Base-by-base conservation (phyloP, 2,888 invertebrate species). In the Stenchaetothrips biformis region DNA sequence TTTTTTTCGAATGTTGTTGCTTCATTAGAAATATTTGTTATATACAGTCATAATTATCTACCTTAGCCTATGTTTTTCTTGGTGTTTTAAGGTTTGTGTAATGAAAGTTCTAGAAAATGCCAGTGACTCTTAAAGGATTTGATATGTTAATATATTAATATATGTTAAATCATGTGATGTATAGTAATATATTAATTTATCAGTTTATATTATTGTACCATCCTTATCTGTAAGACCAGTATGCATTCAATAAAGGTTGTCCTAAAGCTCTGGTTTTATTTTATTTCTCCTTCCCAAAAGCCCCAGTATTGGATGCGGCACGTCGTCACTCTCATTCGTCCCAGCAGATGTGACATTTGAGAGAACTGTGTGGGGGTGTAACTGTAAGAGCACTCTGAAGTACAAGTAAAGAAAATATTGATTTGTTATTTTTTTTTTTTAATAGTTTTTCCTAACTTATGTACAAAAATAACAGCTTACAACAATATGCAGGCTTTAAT, bases 241-340 rank as follows among this genome's bases (percentile, higher is more conserved):
- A 88, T 88, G 88, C 88, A 88, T 88, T 88, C 88, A 89, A 89
- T 89, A 89, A 89, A 89, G 88, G 88, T 88, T 88, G 88, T 88
- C 88, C 87, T 88, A 87, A 88, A 88, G 87, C 87, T 87, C 86
- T 81, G 21, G 13, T 53, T 53, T 53, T 1, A 53, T 18, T 53
- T 53, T 13, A 53, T 18, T 18, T 53, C 4, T 53, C 53, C n/a
- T n/a, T n/a, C n/a, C n/a, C n/a, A n/a, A n/a, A n/a, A n/a, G n/a
- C n/a, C n/a, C n/a, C n/a, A n/a, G n/a, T n/a, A n/a, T n/a, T n/a
- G n/a, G n/a, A n/a, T n/a, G n/a, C n/a, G n/a, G n/a, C n/a, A n/a
- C n/a, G n/a, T 37, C 37, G 37, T 37, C 37, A 37, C 37, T 37
- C 37, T 4, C 1, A 37, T 37, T 37, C 4, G 37, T 4, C 1